Conservation (phyloP, 2,888 invertebrate species). For the Macrosiphum euphorbiae region DNA sequence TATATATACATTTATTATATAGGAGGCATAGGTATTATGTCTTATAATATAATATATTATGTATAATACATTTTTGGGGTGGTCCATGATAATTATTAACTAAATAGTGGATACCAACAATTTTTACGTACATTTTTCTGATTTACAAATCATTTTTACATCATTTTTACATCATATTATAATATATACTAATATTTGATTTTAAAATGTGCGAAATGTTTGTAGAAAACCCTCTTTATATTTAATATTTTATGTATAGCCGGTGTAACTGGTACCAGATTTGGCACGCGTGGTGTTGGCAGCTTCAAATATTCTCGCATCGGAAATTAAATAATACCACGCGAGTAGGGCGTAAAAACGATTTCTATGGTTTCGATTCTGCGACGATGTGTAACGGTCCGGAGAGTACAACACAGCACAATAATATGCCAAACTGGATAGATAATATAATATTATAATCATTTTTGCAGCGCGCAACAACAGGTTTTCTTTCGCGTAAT, state of each 20-base stretch:
- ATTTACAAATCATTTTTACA: not conserved
- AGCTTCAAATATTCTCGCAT: not conserved
- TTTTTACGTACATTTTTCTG: not conserved
- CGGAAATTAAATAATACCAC: not conserved
- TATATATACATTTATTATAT: no score
- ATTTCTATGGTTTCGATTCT: not conserved
- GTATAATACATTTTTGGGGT: not conserved
- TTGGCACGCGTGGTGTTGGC: not conserved
- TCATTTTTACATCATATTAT: not conserved
- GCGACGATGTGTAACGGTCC: not conserved
- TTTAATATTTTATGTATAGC: no score
- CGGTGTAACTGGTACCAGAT: not conserved
- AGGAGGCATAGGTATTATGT: no score
- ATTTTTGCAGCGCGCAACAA: not conserved
- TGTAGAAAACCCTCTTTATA: not conserved
- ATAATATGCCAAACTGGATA: not conserved
- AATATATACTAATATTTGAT: not conserved
- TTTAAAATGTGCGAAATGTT: not conserved
- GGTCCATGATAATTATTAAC: not conserved
- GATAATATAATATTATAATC: not conserved
- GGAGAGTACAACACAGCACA: not conserved
- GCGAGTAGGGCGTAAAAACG: not conserved
- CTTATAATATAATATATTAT: no score
- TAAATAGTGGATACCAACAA: not conserved
- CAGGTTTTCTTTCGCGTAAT: not conserved